A percentile compares a stretch with the other conserved stretches of the same genome.
phyloP scores from a whole-genome alignment of 2,888 invertebrate genomes.

The Octonoba sinensis region DNA sequence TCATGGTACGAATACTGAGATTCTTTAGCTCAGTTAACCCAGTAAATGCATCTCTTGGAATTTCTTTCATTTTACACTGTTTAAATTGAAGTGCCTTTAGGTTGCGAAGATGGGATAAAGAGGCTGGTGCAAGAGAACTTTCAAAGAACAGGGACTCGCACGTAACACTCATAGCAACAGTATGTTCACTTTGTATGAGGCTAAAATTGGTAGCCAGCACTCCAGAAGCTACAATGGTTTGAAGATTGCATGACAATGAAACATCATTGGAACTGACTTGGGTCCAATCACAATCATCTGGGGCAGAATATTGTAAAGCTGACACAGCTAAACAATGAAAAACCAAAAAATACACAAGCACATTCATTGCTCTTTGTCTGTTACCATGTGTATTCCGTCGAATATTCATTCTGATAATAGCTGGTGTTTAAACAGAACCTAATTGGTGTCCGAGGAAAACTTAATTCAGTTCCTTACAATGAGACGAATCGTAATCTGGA shows the following conservation, averaged over 20 bases:
- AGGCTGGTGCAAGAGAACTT: conserved; percentile 65
- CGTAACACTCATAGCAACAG: conserved; percentile 82
- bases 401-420: too few species aligned
- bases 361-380: not conserved
- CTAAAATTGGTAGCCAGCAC: conserved; percentile 89
- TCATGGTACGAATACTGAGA: conserved; percentile 81
- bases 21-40: conserved; percentile 79
- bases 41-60: conserved; percentile 73
- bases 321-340: conserved; percentile 7
- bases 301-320: conserved; percentile 42
- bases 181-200: conserved; percentile 86
- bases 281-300: conserved; percentile 59
- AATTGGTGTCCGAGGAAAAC: conserved; percentile 2
- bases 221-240: conserved; percentile 77
- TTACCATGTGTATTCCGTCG: not conserved
- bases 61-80: conserved; percentile 78
- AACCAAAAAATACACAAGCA: conserved; percentile 10
- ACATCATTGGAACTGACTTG: conserved; percentile 74
- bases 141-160: conserved; percentile 72
- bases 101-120: conserved; percentile 75
- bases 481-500: not conserved
- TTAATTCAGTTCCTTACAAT: conserved; percentile 4
- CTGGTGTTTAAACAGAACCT: too few species aligned
- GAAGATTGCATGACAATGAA: conserved; percentile 82
- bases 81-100: conserved; percentile 82